Percentiles rank a stretch among this genome's conserved stretches.
Conservation (phyloP, 1,140 invertebrate species). For the Drosophila trapezifrons region DNA sequence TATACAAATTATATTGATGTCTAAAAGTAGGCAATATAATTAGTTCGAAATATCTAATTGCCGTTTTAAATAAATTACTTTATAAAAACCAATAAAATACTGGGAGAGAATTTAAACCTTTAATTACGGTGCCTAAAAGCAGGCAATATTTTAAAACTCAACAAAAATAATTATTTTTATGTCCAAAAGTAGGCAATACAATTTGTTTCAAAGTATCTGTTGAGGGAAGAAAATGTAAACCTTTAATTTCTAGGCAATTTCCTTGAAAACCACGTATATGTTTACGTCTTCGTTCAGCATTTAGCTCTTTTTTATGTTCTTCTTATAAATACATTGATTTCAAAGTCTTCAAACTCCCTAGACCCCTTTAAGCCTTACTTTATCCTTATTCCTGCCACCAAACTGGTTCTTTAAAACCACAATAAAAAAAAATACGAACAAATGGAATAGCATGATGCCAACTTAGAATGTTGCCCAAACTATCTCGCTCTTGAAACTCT, state of each 20-base stretch:
- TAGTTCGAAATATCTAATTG: too few relatives aligned
- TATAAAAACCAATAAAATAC: too few relatives aligned
- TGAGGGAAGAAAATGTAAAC: too few relatives aligned
- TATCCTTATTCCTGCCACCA: not conserved
- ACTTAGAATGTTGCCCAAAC: constrained; percentile 43
- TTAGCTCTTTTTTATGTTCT: not conserved
- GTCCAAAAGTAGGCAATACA: too few relatives aligned
- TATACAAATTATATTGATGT: too few relatives aligned
- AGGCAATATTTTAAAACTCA: not conserved
- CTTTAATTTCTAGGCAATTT: too few relatives aligned
- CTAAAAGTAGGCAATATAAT: too few relatives aligned
- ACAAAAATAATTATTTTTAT: not conserved
- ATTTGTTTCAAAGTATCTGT: too few relatives aligned
- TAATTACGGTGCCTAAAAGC: too few relatives aligned
- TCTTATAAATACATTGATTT: not conserved
- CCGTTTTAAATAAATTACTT: too few relatives aligned
- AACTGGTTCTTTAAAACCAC: constrained; percentile 15
- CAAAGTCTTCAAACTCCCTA: not conserved
- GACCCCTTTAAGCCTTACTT: not conserved
- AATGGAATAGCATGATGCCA: constrained; percentile 8
- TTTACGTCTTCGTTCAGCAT: not conserved
- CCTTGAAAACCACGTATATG: not conserved
- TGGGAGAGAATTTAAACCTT: too few relatives aligned
- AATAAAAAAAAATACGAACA: not conserved
- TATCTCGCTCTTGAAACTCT: constrained; percentile 56